Conservation (phyloP, 2,113 vertebrate genomes). For the Mirounga angustirostris region DNA sequence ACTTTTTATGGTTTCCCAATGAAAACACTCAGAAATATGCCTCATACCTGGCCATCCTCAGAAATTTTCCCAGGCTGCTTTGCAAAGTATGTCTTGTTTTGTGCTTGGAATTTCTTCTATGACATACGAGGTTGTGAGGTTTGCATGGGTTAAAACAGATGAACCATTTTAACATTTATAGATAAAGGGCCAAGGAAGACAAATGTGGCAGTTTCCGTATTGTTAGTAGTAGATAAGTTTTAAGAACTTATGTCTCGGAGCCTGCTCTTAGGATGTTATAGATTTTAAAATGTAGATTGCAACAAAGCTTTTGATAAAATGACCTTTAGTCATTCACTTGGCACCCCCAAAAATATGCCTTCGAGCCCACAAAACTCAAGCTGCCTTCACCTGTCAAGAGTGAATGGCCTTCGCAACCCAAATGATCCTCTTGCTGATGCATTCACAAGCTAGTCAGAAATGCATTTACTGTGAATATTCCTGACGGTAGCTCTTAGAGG, state of each 20-base stretch:
- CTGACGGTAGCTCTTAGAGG: not conserved
- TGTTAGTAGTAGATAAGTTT: too few species aligned
- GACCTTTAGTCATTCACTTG: not conserved
- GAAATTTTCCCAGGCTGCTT: not conserved
- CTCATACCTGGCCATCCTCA: not conserved
- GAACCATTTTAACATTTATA: not conserved
- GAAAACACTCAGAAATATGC: not conserved
- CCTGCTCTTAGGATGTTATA: not conserved
- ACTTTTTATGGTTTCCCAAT: not conserved
- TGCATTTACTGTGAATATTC: not conserved
- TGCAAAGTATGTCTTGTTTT: not conserved
- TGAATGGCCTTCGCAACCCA: accelerated
- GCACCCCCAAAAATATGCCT: not conserved
- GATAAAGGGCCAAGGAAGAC: not conserved
- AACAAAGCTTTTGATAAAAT: not conserved
- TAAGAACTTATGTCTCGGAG: too few species aligned
- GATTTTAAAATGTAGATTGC: not conserved
- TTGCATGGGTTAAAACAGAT: not conserved
- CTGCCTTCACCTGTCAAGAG: not conserved
- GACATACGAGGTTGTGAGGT: not conserved
- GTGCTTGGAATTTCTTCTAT: not conserved
- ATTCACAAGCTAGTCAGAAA: not conserved
- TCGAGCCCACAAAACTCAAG: not conserved
- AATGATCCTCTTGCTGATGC: accelerated
- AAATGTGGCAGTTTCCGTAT: not conserved